phyloP scores from a whole-genome alignment of 2,888 invertebrate genomes.

The Morpho deidamia region DNA sequence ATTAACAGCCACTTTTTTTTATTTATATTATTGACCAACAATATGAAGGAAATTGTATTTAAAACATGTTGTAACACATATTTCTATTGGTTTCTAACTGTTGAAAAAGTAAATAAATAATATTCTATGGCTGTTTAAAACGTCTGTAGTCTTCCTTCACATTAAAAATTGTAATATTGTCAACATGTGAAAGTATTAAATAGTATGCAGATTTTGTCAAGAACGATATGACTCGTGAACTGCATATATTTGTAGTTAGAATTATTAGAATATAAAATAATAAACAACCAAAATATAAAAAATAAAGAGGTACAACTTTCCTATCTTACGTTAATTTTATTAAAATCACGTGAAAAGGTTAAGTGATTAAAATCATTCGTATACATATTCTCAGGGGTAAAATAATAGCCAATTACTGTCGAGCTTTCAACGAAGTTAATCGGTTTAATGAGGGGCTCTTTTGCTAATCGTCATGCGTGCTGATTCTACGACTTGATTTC shows the following conservation, averaged over 20 bases:
- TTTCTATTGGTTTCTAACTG: too few relatives aligned
- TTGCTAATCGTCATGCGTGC: constrained; percentile 6
- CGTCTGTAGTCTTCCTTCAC: too few relatives aligned
- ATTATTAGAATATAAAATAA: too few relatives aligned
- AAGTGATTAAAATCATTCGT: constrained; percentile 42
- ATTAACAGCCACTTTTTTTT: too few relatives aligned
- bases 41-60: too few relatives aligned
- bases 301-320: constrained; percentile 14
- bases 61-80: too few relatives aligned
- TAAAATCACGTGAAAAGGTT: constrained; percentile 63
- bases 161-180: too few relatives aligned
- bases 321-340: constrained; percentile 40
- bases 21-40: too few relatives aligned
- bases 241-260: neutral
- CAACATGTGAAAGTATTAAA: too few relatives aligned
- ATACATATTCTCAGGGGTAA: constrained; percentile 21
- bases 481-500: constrained; percentile 2
- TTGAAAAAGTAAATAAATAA: too few relatives aligned
- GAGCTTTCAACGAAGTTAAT: constrained; percentile 15
- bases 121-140: too few relatives aligned
- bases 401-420: constrained; percentile 23
- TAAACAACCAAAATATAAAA: neutral
- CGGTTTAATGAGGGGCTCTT: constrained; percentile 14
- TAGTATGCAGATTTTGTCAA: too few relatives aligned
- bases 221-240: neutral